Conservation (phyloP, 2,797 vertebrate genomes). For the Sardinella longiceps region DNA sequence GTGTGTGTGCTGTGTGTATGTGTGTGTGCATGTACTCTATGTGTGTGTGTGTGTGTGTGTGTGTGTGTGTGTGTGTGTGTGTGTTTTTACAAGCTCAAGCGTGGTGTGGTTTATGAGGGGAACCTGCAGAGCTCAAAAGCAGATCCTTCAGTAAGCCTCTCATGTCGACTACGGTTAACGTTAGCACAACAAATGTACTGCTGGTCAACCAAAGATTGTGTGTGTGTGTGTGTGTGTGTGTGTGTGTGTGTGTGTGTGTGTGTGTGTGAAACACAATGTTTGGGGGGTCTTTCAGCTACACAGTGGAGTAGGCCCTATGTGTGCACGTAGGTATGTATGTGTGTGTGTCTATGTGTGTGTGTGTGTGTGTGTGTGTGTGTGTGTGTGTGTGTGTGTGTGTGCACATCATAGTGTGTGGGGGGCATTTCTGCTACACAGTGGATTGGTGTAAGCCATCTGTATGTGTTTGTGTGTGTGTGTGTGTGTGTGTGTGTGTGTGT, state of each 20-base stretch:
- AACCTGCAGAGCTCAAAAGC: conserved; percentile 21
- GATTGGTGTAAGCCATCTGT: conserved; percentile 29
- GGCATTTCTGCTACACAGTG: not conserved
- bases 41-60: conserved; percentile 14
- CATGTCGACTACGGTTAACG: not conserved
- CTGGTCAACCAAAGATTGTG: not conserved
- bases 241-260: conserved; percentile 5
- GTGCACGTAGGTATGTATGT: too few relatives aligned
- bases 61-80: not conserved
- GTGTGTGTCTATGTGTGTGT: too few relatives aligned
- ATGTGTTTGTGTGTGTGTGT: not conserved
- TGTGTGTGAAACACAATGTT: too few relatives aligned
- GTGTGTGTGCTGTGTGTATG: not conserved
- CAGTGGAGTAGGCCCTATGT: not conserved
- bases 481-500: conserved; percentile 44
- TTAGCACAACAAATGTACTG: not conserved
- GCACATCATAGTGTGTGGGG: not conserved
- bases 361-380: too few relatives aligned
- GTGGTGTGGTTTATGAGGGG: conserved; percentile 20
- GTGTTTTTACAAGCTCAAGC: not conserved
- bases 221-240: not conserved
- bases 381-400: not conserved
- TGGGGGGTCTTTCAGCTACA: not conserved
- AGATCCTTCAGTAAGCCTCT: conserved; percentile 4
- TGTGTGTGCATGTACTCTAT: conserved; percentile 27